These are phyloP conservation scores for Irena cyanogastra DNA, from an alignment of 2,113 vertebrate species.

Conservation along the genomic window DNA sequence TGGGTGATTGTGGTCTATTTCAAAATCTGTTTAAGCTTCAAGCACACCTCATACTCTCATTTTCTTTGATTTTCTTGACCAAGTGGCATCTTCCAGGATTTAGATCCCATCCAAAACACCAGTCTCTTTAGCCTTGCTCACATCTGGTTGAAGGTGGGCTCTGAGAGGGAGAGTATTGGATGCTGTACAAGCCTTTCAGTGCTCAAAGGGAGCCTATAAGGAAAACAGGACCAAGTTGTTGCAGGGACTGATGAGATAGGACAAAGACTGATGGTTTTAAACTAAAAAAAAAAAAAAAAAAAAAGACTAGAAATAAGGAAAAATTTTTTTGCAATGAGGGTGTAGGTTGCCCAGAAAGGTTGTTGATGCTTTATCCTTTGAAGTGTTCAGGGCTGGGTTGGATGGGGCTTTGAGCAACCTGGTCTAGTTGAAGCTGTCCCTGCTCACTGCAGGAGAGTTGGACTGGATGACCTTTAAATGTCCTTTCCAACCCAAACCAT, in stretches of 20 bases:
- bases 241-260: neutral
- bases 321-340: accelerated
- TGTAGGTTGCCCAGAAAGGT: accelerated
- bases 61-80: neutral
- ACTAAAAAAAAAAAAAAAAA: too few species aligned
- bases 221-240: accelerated
- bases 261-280: neutral
- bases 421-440: neutral
- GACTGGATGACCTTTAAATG: neutral
- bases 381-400: neutral
- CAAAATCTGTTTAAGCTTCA: neutral
- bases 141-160: neutral
- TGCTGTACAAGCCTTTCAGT: neutral
- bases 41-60: neutral
- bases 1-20: neutral
- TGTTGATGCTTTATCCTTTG: accelerated
- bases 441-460: neutral
- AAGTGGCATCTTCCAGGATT: neutral
- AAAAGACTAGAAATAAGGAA: neutral
- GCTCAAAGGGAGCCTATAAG: accelerated
- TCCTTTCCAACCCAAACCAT: neutral
- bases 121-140: neutral
- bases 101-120: neutral
- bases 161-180: accelerated
- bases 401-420: neutral